Evolutionary conservation across 2,113 vertebrate species (phyloP).

Genomic region (Montifringilla adamsi): DNA sequence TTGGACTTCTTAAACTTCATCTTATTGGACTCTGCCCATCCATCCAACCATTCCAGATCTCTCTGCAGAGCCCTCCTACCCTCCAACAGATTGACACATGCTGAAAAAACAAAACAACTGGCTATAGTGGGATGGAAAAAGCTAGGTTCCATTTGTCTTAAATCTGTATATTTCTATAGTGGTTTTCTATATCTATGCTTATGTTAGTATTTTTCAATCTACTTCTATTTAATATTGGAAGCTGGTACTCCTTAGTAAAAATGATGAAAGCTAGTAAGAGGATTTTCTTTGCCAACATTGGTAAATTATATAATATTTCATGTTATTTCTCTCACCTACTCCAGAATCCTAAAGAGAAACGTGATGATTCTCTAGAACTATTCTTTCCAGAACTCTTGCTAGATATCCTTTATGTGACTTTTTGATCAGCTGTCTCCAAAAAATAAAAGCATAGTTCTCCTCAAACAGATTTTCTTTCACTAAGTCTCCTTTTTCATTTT

Average conservation of each 20-base stretch:
- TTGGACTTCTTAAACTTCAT: too few relatives aligned
- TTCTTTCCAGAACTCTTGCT: background rate
- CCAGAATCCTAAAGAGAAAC: background rate
- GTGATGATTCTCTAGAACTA: background rate
- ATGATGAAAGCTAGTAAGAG: background rate
- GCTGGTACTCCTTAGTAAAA: background rate
- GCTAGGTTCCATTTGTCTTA: background rate
- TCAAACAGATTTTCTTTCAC: background rate
- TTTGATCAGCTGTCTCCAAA: background rate
- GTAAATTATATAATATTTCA: background rate
- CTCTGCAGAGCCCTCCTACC: background rate
- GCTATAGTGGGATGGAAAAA: background rate
- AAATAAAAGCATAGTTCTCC: background rate
- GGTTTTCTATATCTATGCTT: background rate
- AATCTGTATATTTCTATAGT: background rate
- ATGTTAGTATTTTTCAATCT: background rate
- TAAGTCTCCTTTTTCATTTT: background rate
- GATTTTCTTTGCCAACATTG: background rate
- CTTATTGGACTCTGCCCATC: background rate
- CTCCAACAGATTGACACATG: rapidly evolving
- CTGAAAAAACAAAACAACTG: background rate
- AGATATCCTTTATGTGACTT: background rate
- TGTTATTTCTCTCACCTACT: background rate
- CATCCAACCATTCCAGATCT: rapidly evolving
- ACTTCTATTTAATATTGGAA: background rate